These are phyloP conservation scores for Aphidius colemani DNA, from an alignment of 2,888 invertebrate genomes.

Conservation along the genomic window DNA sequence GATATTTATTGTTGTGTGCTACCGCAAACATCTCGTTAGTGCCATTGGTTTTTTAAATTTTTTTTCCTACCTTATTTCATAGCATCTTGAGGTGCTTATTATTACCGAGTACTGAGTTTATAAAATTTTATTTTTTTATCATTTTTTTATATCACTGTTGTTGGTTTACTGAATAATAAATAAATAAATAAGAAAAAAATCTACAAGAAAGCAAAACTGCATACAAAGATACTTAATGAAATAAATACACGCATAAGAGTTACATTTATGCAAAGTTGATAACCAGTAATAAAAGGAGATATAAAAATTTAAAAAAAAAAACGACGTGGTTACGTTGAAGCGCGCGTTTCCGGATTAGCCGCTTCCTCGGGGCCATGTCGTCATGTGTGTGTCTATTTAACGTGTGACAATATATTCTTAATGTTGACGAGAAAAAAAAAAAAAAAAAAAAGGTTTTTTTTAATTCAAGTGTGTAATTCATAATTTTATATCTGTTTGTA, in stretches of 20 bases:
- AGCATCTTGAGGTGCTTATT: no score
- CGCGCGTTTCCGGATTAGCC: conserved; percentile 55
- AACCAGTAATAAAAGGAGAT: no score
- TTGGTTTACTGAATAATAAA: background rate
- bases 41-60: background rate
- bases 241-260: no score
- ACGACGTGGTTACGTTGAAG: conserved; percentile 37
- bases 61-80: no score
- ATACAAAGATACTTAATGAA: background rate
- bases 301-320: conserved; percentile 7
- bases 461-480: conserved; percentile 9
- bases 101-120: no score
- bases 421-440: no score
- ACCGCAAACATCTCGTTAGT: conserved; percentile 1
- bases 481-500: conserved; percentile 7
- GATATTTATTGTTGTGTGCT: conserved; percentile 1
- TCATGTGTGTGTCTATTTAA: conserved; percentile 6
- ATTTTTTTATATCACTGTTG: background rate
- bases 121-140: no score
- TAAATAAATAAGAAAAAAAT: background rate
- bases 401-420: conserved; percentile 1
- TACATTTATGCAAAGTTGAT: no score
- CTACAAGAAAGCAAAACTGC: background rate
- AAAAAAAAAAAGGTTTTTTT: no score
- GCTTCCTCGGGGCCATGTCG: conserved; percentile 41